phyloP scores from a whole-genome alignment of 2,888 invertebrate genomes.

The Sclerodermus sp. region DNA sequence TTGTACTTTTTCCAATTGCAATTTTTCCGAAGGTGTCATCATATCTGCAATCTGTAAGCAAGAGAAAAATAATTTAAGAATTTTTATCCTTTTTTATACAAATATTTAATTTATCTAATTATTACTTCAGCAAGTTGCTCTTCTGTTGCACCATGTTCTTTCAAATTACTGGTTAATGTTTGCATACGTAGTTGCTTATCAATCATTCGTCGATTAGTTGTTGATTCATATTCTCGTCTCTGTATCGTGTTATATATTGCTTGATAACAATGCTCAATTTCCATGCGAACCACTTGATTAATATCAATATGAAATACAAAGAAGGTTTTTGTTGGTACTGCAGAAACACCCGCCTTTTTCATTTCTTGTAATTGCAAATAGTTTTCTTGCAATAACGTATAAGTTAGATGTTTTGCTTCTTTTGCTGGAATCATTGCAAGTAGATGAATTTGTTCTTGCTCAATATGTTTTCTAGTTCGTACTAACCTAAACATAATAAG shows the following conservation, averaged over 20 bases:
- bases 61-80: background rate
- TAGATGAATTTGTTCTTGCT: slow-evolving; percentile 90
- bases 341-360: slow-evolving; percentile 68
- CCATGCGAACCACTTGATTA: slow-evolving; percentile 69
- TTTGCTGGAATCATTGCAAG: slow-evolving; percentile 92
- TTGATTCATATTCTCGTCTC: slow-evolving; percentile 67
- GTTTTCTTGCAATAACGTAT: slow-evolving; percentile 81
- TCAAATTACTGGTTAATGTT: slow-evolving; percentile 77
- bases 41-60: slow-evolving; percentile 76
- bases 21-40: slow-evolving; percentile 81
- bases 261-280: slow-evolving; percentile 72
- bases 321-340: slow-evolving; percentile 79
- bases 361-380: slow-evolving; percentile 74
- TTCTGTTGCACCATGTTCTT: slow-evolving; percentile 74
- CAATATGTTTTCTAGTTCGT: slow-evolving; percentile 77
- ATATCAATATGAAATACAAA: slow-evolving; percentile 76
- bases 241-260: slow-evolving; percentile 71
- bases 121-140: slow-evolving; percentile 79
- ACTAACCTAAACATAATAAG: slow-evolving; percentile 79
- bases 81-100: background rate
- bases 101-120: slow-evolving; percentile 9
- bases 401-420: slow-evolving; percentile 86
- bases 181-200: slow-evolving; percentile 87
- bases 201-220: slow-evolving; percentile 75
- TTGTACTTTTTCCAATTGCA: slow-evolving; percentile 74